These are phyloP conservation scores for Hartigia nigra DNA, from an alignment of 2,888 invertebrate genomes.

Conservation along the genomic window DNA sequence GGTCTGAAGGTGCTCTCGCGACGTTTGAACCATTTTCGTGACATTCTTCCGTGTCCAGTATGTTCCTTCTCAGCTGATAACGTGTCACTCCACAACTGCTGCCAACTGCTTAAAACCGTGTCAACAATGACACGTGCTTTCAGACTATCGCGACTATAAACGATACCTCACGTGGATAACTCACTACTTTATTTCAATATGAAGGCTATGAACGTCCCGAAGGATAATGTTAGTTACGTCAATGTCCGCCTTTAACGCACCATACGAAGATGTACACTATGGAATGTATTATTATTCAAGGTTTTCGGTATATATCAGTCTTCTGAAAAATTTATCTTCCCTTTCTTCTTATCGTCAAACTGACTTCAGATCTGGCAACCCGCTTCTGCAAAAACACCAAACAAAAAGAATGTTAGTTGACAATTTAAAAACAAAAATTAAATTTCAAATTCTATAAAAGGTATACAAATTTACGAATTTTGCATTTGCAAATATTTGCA, in stretches of 20 bases:
- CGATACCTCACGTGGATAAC: neutral
- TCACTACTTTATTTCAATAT: neutral
- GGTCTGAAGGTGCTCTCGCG: conserved; percentile 48
- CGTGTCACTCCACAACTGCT: neutral
- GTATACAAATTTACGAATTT: too few species aligned
- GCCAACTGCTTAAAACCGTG: neutral
- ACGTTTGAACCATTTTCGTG: conserved; percentile 44
- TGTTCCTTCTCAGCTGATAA: conserved; percentile 13
- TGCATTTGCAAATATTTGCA: too few species aligned
- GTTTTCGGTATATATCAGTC: neutral
- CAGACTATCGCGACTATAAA: neutral
- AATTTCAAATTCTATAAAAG: too few species aligned
- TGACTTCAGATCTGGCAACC: neutral
- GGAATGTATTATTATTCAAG: neutral
- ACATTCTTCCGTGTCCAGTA: conserved; percentile 57
- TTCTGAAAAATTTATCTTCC: neutral
- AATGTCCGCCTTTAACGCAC: neutral
- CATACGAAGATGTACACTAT: neutral
- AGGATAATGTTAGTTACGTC: neutral
- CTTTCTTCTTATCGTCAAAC: neutral
- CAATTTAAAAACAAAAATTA: too few species aligned
- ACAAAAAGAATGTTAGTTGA: too few species aligned
- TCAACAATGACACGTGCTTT: neutral
- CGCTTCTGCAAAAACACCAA: neutral
- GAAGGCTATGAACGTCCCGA: neutral